Base-by-base conservation (phyloP, 1,140 invertebrate species). In the Argopecten irradians region DNA sequence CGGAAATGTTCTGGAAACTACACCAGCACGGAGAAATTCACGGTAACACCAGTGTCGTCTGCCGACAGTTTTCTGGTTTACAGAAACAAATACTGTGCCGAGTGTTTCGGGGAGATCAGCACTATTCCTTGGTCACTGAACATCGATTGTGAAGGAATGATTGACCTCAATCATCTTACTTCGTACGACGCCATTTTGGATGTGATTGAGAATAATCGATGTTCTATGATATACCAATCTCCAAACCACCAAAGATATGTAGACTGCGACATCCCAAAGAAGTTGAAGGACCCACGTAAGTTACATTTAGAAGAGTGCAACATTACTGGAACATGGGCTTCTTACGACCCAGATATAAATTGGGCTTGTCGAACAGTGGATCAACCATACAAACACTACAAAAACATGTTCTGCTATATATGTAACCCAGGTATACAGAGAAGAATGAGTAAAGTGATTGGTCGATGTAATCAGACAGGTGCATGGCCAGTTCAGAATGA, bases 351-450 rank as follows among this genome's bases (percentile, higher is more conserved):
- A 2, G 41, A 82, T n/a, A 83, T 87, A 83, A 71, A 87, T 71
- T 83, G 82, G 39, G 86, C 86, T 0, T 87, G 71, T 28, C 86
- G 35, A 28, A 34, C 14, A 5, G 14, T 87, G 0, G 41, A 34
- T 32, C 34, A 83, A 32, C 28, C 7, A 7, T 87, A 83, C 19
- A 39, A 32, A 71, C 9, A 83, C 33, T 87, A 87, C 71, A 87
- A 83, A 87, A 87, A 87, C 82, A 82, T 87, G 0, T 87, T 87
- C 41, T 87, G 86, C 13, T 87, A 41, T 22, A 83, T 87, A 0
- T 87, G 86, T 36, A 87, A 87, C 33, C 86, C 71, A 22, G 86
- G 86, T 22, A 8, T 28, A 71, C 22, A 71, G 7, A 71, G 55
- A n/a, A 71, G 55, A 11, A 71, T 28, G 5, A 16, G 16, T 71